Conservation (phyloP, 2,113 vertebrate genomes). For the Neomonachus schauinslandi region DNA sequence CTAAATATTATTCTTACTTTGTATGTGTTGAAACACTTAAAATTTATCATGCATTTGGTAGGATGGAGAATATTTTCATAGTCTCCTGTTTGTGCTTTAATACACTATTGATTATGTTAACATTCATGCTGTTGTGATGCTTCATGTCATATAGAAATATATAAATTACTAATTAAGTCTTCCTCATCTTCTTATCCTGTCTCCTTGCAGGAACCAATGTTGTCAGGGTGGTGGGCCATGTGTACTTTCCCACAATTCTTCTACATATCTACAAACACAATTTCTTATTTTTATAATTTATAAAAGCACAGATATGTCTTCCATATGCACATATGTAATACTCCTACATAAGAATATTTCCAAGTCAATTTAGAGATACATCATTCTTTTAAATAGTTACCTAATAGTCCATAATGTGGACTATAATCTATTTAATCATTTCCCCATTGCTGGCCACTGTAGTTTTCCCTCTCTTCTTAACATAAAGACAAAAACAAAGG, state of each 20-base stretch:
- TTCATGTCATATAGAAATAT: background rate
- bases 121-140: background rate
- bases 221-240: background rate
- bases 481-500: background rate
- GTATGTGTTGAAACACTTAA: constrained; percentile 41
- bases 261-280: background rate
- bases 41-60: constrained; percentile 30
- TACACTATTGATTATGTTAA: background rate
- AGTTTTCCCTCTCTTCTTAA: background rate
- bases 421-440: background rate
- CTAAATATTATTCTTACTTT: constrained; percentile 54
- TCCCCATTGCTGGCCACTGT: background rate
- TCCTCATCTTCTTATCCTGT: background rate
- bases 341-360: background rate
- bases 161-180: background rate
- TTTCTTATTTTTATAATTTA: background rate
- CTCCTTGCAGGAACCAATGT: background rate
- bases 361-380: background rate
- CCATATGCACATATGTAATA: background rate
- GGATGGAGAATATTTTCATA: background rate
- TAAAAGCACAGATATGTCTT: background rate
- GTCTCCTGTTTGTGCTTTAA: constrained; percentile 19
- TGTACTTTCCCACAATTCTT: background rate
- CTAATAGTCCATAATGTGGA: background rate
- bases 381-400: constrained; percentile 6